Conservation (phyloP, 2,797 vertebrate species). For the Alcedo quadribrachys region DNA sequence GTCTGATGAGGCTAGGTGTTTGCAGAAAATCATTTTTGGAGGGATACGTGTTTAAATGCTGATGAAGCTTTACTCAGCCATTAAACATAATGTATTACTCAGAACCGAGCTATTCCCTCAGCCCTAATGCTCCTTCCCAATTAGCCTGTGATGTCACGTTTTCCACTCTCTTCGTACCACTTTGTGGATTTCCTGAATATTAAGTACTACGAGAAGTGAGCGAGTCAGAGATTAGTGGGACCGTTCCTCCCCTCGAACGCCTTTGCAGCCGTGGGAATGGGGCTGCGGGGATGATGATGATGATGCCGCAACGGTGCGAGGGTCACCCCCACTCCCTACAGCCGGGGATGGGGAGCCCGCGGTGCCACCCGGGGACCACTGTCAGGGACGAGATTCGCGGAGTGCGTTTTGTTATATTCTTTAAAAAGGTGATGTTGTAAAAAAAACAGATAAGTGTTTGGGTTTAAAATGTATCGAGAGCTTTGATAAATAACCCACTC, state of each 20-base stretch:
- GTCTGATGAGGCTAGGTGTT: constrained; percentile 37
- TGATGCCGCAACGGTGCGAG: not conserved
- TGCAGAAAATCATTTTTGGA: constrained; percentile 4
- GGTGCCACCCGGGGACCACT: too few species aligned
- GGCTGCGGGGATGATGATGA: not conserved
- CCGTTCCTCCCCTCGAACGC: not conserved
- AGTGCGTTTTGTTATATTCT: not conserved
- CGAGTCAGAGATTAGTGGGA: not conserved
- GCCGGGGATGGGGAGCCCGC: not conserved
- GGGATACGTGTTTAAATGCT: not conserved
- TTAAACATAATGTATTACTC: constrained; percentile 35
- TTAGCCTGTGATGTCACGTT: constrained; percentile 67
- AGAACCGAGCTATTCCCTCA: constrained; percentile 42
- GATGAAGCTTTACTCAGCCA: constrained; percentile 21
- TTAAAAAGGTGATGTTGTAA: accelerated
- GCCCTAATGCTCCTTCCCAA: constrained; percentile 48
- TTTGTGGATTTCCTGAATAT: constrained; percentile 68
- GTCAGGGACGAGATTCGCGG: too few species aligned
- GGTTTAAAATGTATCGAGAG: not conserved
- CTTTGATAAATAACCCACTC: accelerated
- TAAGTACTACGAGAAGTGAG: constrained; percentile 39
- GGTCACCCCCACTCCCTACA: not conserved
- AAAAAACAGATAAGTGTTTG: not conserved
- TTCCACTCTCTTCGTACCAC: constrained; percentile 62
- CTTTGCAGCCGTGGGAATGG: not conserved